A percentile compares a stretch with the other conserved stretches of the same genome.
phyloP scores from a whole-genome alignment of 2,113 vertebrate genomes.

The Prietella phreatophila region DNA sequence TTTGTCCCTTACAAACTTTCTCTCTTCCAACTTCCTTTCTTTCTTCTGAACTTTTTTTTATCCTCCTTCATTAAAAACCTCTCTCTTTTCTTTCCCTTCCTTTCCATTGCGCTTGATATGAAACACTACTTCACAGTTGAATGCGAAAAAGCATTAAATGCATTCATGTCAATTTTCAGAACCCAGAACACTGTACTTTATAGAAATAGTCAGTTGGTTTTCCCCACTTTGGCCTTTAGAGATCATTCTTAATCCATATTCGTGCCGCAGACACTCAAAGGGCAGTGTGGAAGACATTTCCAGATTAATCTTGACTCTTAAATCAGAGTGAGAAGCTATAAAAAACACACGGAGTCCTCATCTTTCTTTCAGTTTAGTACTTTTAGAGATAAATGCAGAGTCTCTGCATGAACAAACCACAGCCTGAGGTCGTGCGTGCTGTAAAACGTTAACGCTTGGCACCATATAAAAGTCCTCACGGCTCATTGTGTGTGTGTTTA shows the following conservation, averaged over 20 bases:
- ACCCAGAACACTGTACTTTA: neutral
- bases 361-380: neutral
- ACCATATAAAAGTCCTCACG: constrained; percentile 30
- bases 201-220: neutral
- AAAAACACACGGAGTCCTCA: neutral
- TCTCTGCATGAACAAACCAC: neutral
- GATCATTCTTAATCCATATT: neutral
- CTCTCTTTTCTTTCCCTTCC: neutral
- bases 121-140: neutral
- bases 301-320: neutral
- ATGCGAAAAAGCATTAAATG: neutral
- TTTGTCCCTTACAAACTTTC: too few relatives aligned
- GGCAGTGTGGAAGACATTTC: neutral
- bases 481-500: constrained; percentile 29
- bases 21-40: too few relatives aligned
- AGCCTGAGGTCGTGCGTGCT: neutral
- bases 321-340: neutral
- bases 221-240: neutral
- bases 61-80: neutral
- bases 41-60: neutral
- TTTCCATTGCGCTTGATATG: neutral
- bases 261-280: neutral
- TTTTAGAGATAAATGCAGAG: neutral
- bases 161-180: neutral
- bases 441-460: constrained; percentile 38